Base-by-base conservation (phyloP, 2,888 invertebrate species). In the Noctua comes region DNA sequence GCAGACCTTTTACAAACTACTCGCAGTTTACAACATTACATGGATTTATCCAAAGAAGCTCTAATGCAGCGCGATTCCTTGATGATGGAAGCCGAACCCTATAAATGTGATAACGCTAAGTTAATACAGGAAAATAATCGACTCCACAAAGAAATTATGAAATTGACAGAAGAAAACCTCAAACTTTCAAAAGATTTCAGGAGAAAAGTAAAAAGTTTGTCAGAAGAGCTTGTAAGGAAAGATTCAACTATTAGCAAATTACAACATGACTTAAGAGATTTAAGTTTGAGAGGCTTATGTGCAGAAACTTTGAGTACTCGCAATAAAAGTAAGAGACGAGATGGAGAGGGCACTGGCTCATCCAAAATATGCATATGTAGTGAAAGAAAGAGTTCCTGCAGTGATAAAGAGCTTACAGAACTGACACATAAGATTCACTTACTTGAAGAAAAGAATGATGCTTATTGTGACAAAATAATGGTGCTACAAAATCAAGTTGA, bases 1-100 rank as follows among this genome's bases (percentile, higher is more conserved):
- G 98, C 98, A 68, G 99, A 99, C 95, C 97, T 99, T 79, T 97
- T 99, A 82, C 98, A 98, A 93, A 99, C 99, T 16, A 99, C 99
- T n/a, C 98, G 98, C 88, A 98, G 98, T 91, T 96, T 99, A 76
- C 98, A 98, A 91, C 98, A 98, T 95, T 98, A 98, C 85, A 99
- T 99, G 97, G 97, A 98, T 82, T 95, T 98, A 88, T 98, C 98
- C 11, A 97, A 98, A 92, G 97, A 98, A 89, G 97, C 98, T 73
- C 93, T 97, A n/a, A 92, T 98, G 97, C 98, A 98, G 93, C 97
- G 97, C 86, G 97, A 97, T 90, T 97, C 97, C 83, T 96, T 98
- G 89, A 97, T 98, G 94, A 94, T 97, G 77, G 98, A 98, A 88
- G 97, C 98, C 62, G 98, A 98, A 93, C 98, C 98, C 0, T 98